Conservation (phyloP, 1,140 invertebrate species). For the Drosophila quadrilineata region DNA sequence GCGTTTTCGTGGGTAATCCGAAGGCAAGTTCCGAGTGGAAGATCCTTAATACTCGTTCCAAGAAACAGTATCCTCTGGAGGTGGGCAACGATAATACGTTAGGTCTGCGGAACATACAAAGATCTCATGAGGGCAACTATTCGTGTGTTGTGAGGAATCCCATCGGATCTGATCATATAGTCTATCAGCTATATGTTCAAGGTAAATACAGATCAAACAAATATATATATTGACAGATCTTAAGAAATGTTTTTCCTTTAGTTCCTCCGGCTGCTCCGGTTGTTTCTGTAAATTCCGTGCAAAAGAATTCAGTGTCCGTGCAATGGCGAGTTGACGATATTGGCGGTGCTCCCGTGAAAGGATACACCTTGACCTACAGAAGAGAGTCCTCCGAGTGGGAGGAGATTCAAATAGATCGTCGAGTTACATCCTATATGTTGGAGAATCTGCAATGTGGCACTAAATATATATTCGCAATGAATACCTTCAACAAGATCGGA, state of each 20-base stretch:
- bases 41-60: constrained; percentile 59
- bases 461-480: constrained; percentile 87
- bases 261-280: constrained; percentile 86
- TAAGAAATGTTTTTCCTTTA: constrained; percentile 61
- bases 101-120: constrained; percentile 83
- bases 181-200: constrained; percentile 85
- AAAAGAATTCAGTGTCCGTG: constrained; percentile 85
- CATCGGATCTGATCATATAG: constrained; percentile 84
- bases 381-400: constrained; percentile 84
- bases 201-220: constrained; percentile 24
- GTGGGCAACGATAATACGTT: constrained; percentile 84
- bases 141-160: constrained; percentile 85
- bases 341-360: constrained; percentile 85
- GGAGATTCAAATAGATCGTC: constrained; percentile 85
- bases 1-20: constrained; percentile 84
- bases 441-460: constrained; percentile 87
- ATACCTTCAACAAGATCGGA: constrained; percentile 87
- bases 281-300: constrained; percentile 85
- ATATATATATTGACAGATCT: background rate
- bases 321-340: constrained; percentile 86
- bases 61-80: constrained; percentile 74
- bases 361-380: constrained; percentile 85
- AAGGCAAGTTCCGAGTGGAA: constrained; percentile 83
- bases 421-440: constrained; percentile 84
- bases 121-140: constrained; percentile 85